Conservation (phyloP, 2,888 invertebrate species). For the Choreutis nemorana region DNA sequence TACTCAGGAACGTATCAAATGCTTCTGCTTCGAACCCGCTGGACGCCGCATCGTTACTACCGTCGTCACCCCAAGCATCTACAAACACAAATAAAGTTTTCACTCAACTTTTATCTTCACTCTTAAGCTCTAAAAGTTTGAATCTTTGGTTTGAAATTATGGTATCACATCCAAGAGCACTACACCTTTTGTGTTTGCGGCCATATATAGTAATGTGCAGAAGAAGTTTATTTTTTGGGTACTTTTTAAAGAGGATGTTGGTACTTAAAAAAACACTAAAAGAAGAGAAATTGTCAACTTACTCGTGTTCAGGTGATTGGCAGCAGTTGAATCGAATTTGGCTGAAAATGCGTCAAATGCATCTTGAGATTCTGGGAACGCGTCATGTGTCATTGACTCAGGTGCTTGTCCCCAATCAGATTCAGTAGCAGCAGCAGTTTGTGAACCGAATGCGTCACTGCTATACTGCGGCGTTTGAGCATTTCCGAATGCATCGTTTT, state of each 20-base stretch:
- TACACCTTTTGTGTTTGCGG: too few species aligned
- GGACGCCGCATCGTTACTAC: constrained; percentile 23
- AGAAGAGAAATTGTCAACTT: too few species aligned
- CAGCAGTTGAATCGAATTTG: constrained; percentile 80
- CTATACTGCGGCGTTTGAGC: constrained; percentile 7
- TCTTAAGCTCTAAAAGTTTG: too few species aligned
- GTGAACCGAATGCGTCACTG: neutral
- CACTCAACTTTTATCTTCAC: too few species aligned
- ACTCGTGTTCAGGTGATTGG: constrained; percentile 37
- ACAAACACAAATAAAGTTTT: constrained; percentile 2
- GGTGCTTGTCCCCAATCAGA: constrained; percentile 27
- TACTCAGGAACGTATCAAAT: constrained; percentile 82
- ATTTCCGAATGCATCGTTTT: constrained; percentile 20
- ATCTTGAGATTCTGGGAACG: constrained; percentile 41
- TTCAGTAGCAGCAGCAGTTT: constrained; percentile 15
- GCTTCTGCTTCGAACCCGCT: constrained; percentile 77
- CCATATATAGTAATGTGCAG: too few species aligned
- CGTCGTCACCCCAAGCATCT: constrained; percentile 48
- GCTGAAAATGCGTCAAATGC: constrained; percentile 89
- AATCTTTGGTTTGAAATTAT: too few species aligned
- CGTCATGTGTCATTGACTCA: constrained; percentile 34
- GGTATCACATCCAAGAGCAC: too few species aligned
- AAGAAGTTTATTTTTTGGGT: too few species aligned
- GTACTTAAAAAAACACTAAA: too few species aligned
- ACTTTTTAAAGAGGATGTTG: too few species aligned